Percentiles rank a stretch among this genome's conserved stretches.
Evolutionary conservation across 1,140 invertebrate species (phyloP).

Genomic region (Lepidotrigona ventralis): DNA sequence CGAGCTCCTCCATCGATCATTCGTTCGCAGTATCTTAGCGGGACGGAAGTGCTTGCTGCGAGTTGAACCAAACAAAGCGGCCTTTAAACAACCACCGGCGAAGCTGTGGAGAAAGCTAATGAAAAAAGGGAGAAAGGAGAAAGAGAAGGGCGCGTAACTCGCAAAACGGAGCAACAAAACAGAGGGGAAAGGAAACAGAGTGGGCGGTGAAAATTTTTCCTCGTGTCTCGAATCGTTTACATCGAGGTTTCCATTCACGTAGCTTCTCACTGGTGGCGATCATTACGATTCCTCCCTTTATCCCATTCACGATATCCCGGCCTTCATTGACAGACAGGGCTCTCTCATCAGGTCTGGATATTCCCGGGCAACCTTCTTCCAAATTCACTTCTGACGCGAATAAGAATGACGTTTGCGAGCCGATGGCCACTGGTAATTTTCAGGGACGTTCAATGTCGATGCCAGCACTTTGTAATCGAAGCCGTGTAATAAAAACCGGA

Average conservation of each 20-base stretch:
- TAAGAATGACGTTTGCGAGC: not conserved
- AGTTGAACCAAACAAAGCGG: not conserved
- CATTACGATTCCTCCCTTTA: not conserved
- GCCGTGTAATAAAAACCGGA: not conserved
- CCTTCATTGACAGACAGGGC: not conserved
- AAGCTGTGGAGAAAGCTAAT: too few relatives aligned
- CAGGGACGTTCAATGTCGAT: too few relatives aligned
- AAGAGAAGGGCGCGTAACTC: not conserved
- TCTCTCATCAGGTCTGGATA: not conserved
- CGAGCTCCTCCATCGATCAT: not conserved
- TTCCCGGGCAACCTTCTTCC: not conserved
- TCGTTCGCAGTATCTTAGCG: not conserved
- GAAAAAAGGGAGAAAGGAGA: not conserved
- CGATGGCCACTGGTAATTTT: not conserved
- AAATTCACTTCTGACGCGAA: not conserved
- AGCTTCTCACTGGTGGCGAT: not conserved
- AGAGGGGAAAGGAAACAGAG: not conserved
- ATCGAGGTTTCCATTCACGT: not conserved
- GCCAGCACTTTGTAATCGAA: too few relatives aligned
- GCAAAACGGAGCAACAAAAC: too few relatives aligned
- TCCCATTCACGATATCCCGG: not conserved
- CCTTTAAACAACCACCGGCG: not conserved
- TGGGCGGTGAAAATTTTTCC: not conserved
- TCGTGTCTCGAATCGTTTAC: not conserved
- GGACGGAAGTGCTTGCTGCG: not conserved